Conservation (phyloP, 2,113 vertebrate genomes). For the Neoarius graeffei region DNA sequence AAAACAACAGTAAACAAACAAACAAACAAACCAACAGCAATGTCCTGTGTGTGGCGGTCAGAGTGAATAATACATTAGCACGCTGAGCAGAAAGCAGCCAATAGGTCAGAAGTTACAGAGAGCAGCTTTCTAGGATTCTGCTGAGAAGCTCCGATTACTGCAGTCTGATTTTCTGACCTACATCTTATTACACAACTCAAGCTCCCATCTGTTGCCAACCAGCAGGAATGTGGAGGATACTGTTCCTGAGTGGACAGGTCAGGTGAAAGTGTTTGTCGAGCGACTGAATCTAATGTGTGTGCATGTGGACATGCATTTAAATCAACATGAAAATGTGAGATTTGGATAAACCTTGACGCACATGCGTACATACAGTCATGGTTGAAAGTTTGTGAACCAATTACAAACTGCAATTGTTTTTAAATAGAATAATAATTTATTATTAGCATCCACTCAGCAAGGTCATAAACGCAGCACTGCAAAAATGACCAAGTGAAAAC, state of each 20-base stretch:
- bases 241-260: neutral
- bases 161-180: conserved; percentile 39
- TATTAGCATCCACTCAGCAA: neutral
- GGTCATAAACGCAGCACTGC: neutral
- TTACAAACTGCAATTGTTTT: neutral
- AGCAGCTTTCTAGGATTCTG: conserved; percentile 28
- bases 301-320: neutral
- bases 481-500: neutral
- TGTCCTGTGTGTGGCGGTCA: neutral
- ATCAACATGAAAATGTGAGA: neutral
- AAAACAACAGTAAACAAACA: neutral
- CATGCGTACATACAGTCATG: neutral
- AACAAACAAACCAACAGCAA: neutral
- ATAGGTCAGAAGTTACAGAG: conserved; percentile 42
- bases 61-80: conserved; percentile 42
- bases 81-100: conserved; percentile 23
- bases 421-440: neutral
- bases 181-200: neutral
- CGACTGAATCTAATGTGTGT: neutral
- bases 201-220: neutral
- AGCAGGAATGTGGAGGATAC: neutral
- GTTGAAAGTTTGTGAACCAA: neutral
- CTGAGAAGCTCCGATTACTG: conserved; percentile 38
- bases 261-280: neutral
- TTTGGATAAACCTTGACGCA: neutral